These are phyloP conservation scores for Pomatorhinus ruficollis DNA, from an alignment of 2,113 vertebrate genomes.

Conservation along the genomic window DNA sequence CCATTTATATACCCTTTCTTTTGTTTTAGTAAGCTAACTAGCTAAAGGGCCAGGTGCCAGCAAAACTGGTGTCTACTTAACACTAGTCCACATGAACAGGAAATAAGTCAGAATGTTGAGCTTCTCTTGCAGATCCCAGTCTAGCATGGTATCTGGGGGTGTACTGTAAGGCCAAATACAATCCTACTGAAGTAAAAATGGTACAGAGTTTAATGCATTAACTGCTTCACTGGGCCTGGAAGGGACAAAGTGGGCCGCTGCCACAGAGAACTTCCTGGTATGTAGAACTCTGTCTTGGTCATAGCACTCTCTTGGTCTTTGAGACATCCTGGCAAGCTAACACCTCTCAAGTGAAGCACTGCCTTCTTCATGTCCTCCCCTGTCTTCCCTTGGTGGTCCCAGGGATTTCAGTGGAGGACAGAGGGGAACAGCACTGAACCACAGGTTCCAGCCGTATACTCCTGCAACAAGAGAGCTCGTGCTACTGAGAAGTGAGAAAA, in stretches of 20 bases:
- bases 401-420: neutral
- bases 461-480: neutral
- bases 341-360: neutral
- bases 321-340: neutral
- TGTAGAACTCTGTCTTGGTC: neutral
- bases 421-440: fast-evolving
- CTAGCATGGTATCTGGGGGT: neutral
- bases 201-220: neutral
- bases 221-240: neutral
- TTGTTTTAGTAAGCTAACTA: neutral
- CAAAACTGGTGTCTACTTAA: neutral
- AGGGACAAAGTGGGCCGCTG: neutral
- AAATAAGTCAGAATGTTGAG: neutral
- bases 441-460: neutral
- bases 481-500: neutral
- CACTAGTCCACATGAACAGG: neutral
- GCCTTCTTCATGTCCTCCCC: neutral
- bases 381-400: neutral
- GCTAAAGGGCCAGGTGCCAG: neutral
- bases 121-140: neutral
- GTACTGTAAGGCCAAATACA: neutral
- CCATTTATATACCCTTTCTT: neutral
- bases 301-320: neutral
- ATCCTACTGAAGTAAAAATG: neutral
- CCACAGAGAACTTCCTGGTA: neutral